Evolutionary conservation across 1,140 invertebrate genomes (phyloP), one percentile per base, ranked within the genome.

Genomic region (Zaprionus inermis): DNA sequence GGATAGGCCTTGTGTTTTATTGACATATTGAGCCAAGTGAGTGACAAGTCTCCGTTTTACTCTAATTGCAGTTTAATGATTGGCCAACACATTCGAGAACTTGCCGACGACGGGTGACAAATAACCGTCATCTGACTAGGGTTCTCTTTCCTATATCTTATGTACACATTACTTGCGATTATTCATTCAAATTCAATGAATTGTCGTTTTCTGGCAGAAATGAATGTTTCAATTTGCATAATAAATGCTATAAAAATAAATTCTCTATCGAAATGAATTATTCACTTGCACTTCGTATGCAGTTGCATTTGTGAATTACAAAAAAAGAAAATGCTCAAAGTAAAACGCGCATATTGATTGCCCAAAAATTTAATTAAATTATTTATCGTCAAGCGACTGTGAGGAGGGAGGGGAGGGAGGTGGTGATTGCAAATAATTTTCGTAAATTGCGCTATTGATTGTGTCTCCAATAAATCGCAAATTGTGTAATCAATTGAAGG

Each of bases 31-130:
- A 68, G 54, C 18, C 16, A 76, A 72, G 58, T 77, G 59, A 72
- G 65, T 64, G 77, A 68, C 69, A 77, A 72, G 73, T 67, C 46
- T 34, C 12, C 16, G 41, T 65, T 14, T 44, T 4, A 46, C 7
- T 67, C 60, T 76, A 78, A 78, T 78, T 78, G 68, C 73, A 72
- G 51, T 72, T 76, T 72, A 72, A 78, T 67, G 51, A 76, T 46
- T 52, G 63, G 52, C 30, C 32, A 54, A 32, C 57, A 24, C 49
- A 69, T 32, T 38, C 41, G 12, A 52, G 30, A 32, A 61, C 16
- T 32, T 52, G 18, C 14, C 41, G 14, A 28, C 22, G 14, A 6
- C 32, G 18, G 30, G 28, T 28, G 44, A 52, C 55, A 52, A 67
- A 58, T 59, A 72, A 32, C 63, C 18, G 24, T 58, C 58, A 38